Evolutionary conservation across 2,888 invertebrate species (phyloP).

Genomic region (Pemphredon lugubris): DNA sequence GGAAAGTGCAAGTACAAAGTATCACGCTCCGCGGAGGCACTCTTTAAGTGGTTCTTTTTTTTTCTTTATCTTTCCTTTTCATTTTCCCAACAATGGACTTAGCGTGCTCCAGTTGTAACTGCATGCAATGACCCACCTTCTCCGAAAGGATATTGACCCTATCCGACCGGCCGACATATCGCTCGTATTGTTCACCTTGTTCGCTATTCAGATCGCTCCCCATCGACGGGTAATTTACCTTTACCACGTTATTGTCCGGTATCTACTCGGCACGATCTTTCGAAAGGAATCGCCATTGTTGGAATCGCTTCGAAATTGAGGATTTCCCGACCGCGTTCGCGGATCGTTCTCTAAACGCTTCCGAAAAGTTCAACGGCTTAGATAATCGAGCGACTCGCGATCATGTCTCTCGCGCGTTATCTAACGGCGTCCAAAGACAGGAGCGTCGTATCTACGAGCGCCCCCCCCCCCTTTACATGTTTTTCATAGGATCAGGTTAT

Average conservation of each 20-base stretch:
- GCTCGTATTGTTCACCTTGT: conserved; percentile 67
- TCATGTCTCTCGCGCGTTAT: background rate
- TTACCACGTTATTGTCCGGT: conserved; percentile 57
- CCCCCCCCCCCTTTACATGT: too few relatives aligned
- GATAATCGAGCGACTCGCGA: conserved; percentile 12
- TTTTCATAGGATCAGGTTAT: background rate
- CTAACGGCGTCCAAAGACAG: too few relatives aligned
- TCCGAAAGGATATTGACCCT: conserved; percentile 71
- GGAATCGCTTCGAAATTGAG: conserved; percentile 52
- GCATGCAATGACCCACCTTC: conserved; percentile 51
- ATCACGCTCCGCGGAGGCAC: too few relatives aligned
- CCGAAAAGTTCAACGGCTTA: too few relatives aligned
- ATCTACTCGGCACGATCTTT: conserved; percentile 51
- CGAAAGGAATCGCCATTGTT: conserved; percentile 43
- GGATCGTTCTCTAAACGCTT: conserved; percentile 42
- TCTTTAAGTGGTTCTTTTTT: conserved; percentile 7
- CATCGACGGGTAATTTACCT: conserved; percentile 66
- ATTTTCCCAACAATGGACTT: conserved; percentile 20
- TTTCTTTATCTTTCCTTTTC: background rate
- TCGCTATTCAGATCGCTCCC: conserved; percentile 59
- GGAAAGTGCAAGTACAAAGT: too few relatives aligned
- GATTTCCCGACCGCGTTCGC: conserved; percentile 36
- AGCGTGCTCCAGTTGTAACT: conserved; percentile 29
- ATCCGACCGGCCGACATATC: conserved; percentile 64
- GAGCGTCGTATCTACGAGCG: too few relatives aligned